Evolutionary conservation across 2,797 vertebrate species (phyloP).

Genomic region (Eutrigla gurnardus): DNA sequence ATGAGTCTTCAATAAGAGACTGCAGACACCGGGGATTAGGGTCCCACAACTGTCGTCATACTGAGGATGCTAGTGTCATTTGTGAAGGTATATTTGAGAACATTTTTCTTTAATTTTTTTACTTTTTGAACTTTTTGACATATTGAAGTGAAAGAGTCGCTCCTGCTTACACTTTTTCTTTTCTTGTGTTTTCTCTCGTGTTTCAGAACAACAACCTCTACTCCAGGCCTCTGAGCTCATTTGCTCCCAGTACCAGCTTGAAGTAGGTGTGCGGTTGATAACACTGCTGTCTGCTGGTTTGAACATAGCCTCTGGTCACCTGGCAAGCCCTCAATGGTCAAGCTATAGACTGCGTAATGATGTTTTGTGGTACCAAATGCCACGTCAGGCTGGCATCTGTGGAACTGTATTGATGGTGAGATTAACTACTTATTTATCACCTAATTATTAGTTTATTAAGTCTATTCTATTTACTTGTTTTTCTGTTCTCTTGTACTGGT

Average conservation of each 20-base stretch:
- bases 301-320: constrained; percentile 4
- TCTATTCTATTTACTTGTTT: neutral
- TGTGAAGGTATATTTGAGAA: constrained; percentile 19
- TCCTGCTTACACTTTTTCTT: neutral
- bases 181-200: neutral
- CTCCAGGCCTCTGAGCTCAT: neutral
- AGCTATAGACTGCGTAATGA: neutral
- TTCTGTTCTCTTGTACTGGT: too few species aligned
- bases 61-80: too few species aligned
- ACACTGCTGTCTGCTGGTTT: neutral
- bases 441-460: neutral
- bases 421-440: neutral
- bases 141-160: neutral
- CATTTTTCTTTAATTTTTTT: too few species aligned
- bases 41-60: too few species aligned
- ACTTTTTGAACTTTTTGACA: neutral
- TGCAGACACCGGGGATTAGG: too few species aligned
- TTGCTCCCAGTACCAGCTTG: neutral
- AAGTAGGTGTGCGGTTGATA: neutral
- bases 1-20: too few species aligned
- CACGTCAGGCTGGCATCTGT: neutral
- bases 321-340: neutral
- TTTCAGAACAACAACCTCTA: neutral
- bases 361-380: neutral
- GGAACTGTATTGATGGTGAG: constrained; percentile 11